phyloP scores from a whole-genome alignment of 2,888 invertebrate species.

The Patella ulyssiponensis region DNA sequence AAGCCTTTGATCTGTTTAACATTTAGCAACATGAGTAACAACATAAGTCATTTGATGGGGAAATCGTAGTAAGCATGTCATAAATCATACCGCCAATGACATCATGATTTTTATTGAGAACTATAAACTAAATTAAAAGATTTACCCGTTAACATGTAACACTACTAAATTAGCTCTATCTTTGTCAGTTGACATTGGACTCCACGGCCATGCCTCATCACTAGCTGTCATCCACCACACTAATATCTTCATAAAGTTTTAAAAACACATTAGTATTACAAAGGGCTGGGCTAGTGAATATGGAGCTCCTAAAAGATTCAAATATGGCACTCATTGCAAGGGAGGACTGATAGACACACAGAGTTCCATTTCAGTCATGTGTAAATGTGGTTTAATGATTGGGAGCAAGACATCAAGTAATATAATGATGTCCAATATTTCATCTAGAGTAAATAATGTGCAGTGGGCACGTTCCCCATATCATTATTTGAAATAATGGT shows the following conservation, averaged over 20 bases:
- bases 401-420: no score
- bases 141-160: conserved; percentile 82
- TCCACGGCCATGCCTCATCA: conserved; percentile 94
- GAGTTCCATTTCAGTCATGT: no score
- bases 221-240: conserved; percentile 89
- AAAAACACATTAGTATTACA: not conserved
- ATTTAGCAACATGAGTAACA: not conserved
- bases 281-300: no score
- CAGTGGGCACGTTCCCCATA: no score
- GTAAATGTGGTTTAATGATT: no score
- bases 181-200: conserved; percentile 85
- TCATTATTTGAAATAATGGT: no score
- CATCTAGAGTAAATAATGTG: no score
- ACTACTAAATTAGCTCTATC: conserved; percentile 91
- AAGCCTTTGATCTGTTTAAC: not conserved
- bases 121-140: not conserved
- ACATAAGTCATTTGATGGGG: not conserved
- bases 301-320: no score
- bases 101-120: not conserved
- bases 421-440: no score
- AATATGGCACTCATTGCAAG: no score
- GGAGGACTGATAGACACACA: no score
- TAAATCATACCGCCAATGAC: no score
- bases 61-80: conserved; percentile 2
- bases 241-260: conserved; percentile 74